Evolutionary conservation across 2,113 vertebrate genomes (phyloP).

Genomic region (Thymallus thymallus): DNA sequence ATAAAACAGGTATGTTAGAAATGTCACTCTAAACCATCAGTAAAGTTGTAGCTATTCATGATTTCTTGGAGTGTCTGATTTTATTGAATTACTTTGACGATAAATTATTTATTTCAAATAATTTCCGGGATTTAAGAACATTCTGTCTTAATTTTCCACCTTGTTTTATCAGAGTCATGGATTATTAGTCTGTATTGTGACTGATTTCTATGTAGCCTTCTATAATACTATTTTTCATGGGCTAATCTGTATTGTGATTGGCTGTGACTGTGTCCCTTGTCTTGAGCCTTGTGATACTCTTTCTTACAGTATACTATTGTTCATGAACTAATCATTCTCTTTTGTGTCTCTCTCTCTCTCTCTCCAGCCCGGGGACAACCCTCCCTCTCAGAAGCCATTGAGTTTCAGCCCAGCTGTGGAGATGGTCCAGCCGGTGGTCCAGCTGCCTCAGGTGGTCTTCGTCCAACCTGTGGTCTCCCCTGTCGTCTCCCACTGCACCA

Average conservation of each 20-base stretch:
- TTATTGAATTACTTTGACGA: too few relatives aligned
- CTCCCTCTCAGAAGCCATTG: conserved; percentile 80
- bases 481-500: conserved; percentile 71
- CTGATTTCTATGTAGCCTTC: too few relatives aligned
- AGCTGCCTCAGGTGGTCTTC: conserved; percentile 85
- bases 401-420: conserved; percentile 83
- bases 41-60: too few relatives aligned
- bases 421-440: conserved; percentile 87
- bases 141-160: too few relatives aligned
- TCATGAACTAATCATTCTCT: background rate
- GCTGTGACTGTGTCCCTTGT: background rate
- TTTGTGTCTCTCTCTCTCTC: background rate
- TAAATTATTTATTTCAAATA: too few relatives aligned
- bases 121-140: too few relatives aligned
- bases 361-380: conserved; percentile 61
- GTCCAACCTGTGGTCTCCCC: conserved; percentile 83
- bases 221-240: too few relatives aligned
- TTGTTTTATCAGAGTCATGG: too few relatives aligned
- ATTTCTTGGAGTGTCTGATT: too few relatives aligned
- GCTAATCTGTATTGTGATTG: too few relatives aligned
- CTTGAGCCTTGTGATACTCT: background rate
- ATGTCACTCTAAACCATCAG: too few relatives aligned
- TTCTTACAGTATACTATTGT: background rate
- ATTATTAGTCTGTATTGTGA: too few relatives aligned
- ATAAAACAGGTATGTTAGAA: conserved; percentile 82